A percentile compares a stretch with the other conserved stretches of the same genome.
phyloP scores from a whole-genome alignment of 2,113 vertebrate species.

The Prolemur simus region DNA sequence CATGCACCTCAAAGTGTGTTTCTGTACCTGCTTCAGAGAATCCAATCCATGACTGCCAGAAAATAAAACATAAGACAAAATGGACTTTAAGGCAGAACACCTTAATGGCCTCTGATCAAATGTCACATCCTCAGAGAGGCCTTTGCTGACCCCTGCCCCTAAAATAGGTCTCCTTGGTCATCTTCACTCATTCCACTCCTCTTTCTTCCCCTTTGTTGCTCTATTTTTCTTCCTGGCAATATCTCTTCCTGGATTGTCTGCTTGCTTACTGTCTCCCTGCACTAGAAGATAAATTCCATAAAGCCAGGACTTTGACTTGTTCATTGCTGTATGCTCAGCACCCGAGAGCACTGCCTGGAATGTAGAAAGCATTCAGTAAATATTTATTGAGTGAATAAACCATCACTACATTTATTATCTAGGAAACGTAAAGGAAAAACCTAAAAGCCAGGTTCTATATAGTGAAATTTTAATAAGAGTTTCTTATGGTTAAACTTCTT shows the following conservation, averaged over 20 bases:
- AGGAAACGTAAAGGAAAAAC: conserved; percentile 28
- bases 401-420: conserved; percentile 30
- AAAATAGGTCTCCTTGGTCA: background rate
- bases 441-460: conserved; percentile 26
- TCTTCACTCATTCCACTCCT: background rate
- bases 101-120: background rate
- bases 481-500: background rate
- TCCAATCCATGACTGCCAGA: background rate
- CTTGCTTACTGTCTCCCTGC: background rate
- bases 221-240: background rate
- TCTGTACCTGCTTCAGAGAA: background rate
- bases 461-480: conserved; percentile 38
- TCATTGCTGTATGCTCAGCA: background rate
- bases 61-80: conserved; percentile 12
- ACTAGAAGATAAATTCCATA: background rate
- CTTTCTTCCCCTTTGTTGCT: background rate
- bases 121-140: background rate
- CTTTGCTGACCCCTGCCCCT: background rate
- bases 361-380: background rate
- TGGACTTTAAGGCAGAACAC: background rate
- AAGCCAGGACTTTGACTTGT: background rate
- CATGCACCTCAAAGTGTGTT: background rate
- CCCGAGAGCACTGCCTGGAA: background rate
- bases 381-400: conserved; percentile 47
- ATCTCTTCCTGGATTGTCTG: background rate